Evolutionary conservation across 2,113 vertebrate genomes (phyloP), one percentile per base, ranked within the genome.

Genomic region (Tylochromis polylepis): DNA sequence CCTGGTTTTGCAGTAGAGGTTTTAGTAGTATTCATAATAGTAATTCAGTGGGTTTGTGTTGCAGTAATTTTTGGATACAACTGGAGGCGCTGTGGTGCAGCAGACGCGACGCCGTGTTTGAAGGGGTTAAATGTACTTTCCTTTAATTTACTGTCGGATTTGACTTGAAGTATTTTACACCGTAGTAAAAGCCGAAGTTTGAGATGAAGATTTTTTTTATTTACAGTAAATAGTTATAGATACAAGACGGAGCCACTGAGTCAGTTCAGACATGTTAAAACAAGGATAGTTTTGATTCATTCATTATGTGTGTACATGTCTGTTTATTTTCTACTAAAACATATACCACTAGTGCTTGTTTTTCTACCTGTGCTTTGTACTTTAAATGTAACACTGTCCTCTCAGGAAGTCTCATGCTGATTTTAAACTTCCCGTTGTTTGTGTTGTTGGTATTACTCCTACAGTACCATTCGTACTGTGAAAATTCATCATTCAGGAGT

Each of bases 301-400:
- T 53, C 18, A 53, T 18, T 59, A 31, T 31, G 8, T 0, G 16
- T 59, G 8, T 59, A 8, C 14, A 59, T 0, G 0, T 59, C 27
- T 59, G 14, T 29, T 59, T 59, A 31, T 9, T 59, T 60, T 34
- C 5, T 34, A 60, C 29, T 60, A 60, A 60, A 60, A 60, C 59
- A 60, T 0, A 60, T 60, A 0, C 15, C 18, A 20, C 29, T 4
- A 60, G 9, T 2, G 0, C 15, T 59, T 1, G 24, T 59, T 18
- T 59, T 59, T 60, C 29, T 60, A 18, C 29, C 58, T 31, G 8
- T 60, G 18, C 18, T 36, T 36, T 7, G 10, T 38, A 36, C 31
- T 36, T 3, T 36, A n/a, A n/a, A 65, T 20, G 0, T 11, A 36
- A 20, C 59, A 18, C 59, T 62, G 29, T 62, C 2, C 2, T n/a